Percentiles rank a stretch among this genome's conserved stretches.
Evolutionary conservation across 2,113 vertebrate genomes (phyloP).

Genomic region (Percopsis transmontana): DNA sequence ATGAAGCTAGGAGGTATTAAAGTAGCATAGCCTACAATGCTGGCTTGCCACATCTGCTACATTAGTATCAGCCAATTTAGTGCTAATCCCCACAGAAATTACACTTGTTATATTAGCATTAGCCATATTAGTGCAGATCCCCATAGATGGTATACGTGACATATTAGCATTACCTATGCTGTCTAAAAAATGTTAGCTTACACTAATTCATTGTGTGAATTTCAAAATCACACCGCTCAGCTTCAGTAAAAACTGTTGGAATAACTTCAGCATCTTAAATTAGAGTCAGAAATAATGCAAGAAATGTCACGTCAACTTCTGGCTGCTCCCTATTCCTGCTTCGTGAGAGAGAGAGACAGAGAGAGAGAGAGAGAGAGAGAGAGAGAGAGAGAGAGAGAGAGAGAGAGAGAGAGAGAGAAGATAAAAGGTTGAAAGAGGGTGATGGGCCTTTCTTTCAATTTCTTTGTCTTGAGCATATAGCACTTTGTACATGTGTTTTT

Average conservation of each 20-base stretch:
- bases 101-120: neutral
- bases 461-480: constrained; percentile 63
- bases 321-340: constrained; percentile 42
- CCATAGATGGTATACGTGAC: neutral
- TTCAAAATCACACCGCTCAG: constrained; percentile 14
- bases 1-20: neutral
- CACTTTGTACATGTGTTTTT: constrained; percentile 39
- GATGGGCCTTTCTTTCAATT: constrained; percentile 38
- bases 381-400: neutral
- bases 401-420: constrained; percentile 5
- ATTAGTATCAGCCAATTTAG: neutral
- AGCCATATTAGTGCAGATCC: neutral
- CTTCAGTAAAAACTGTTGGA: constrained; percentile 60
- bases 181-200: neutral
- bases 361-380: constrained; percentile 20
- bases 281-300: constrained; percentile 42
- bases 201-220: neutral
- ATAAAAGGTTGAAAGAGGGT: constrained; percentile 23
- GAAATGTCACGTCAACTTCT: constrained; percentile 52
- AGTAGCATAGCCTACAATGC: neutral
- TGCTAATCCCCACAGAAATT: neutral
- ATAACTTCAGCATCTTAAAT: constrained; percentile 34
- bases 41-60: neutral
- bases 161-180: neutral
- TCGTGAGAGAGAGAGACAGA: constrained; percentile 34